These are phyloP conservation scores for Quadroppia sp. DNA, from an alignment of 2,888 invertebrate genomes.

Conservation along the genomic window DNA sequence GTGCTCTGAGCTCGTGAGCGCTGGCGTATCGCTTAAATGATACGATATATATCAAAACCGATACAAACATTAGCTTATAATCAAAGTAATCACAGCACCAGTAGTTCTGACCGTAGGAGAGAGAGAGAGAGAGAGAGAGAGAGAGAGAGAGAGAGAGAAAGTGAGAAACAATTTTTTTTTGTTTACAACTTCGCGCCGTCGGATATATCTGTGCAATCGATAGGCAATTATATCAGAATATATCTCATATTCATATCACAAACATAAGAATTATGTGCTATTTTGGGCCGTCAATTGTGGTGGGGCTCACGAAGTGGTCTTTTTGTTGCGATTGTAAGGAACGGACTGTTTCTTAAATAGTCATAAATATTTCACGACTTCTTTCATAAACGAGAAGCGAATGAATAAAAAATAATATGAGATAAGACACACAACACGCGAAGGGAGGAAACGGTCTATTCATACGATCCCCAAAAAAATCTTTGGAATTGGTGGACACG, in stretches of 20 bases:
- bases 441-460: constrained; percentile 17
- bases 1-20: not conserved
- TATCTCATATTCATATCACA: no score
- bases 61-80: constrained; percentile 6
- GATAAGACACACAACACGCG: not conserved
- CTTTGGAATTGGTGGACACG: not conserved
- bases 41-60: not conserved
- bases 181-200: not conserved
- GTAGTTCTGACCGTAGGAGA: not conserved
- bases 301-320: not conserved
- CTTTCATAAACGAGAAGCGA: not conserved
- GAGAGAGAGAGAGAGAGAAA: no score
- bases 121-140: no score
- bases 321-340: not conserved
- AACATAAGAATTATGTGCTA: no score
- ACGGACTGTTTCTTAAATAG: constrained; percentile 30
- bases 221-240: no score
- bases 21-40: not conserved
- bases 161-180: not conserved
- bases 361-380: constrained; percentile 17
- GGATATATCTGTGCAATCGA: not conserved
- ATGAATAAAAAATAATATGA: not conserved
- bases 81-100: not conserved
- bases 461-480: not conserved
- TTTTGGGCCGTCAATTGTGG: not conserved